These are phyloP conservation scores for Brachionus sp. DNA, from an alignment of 1,140 invertebrate species.

Conservation along the genomic window DNA sequence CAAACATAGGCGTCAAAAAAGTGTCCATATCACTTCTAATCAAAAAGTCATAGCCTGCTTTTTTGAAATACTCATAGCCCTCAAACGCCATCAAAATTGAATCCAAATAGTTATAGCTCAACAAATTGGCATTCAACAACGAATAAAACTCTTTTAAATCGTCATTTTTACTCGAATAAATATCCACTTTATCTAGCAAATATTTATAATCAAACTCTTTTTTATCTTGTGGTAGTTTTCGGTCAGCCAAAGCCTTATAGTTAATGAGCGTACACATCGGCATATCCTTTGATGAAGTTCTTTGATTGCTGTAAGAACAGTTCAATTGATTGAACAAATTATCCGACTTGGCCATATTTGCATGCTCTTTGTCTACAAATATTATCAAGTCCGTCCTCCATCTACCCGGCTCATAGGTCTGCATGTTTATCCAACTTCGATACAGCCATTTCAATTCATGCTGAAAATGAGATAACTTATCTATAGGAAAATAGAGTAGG, in stretches of 20 bases:
- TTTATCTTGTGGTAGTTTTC: neutral
- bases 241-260: neutral
- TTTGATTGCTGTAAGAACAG: slow-evolving; percentile 13
- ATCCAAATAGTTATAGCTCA: slow-evolving; percentile 27
- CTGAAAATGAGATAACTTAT: neutral
- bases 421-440: slow-evolving; percentile 43
- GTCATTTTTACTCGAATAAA: neutral
- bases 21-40: slow-evolving; percentile 41
- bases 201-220: neutral
- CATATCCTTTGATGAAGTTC: neutral
- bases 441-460: slow-evolving; percentile 39
- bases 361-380: neutral
- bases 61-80: slow-evolving; percentile 34
- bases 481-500: slow-evolving; percentile 7
- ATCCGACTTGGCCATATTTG: neutral
- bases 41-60: slow-evolving; percentile 33
- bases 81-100: slow-evolving; percentile 43
- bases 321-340: slow-evolving; percentile 24
- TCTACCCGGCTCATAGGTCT: neutral
- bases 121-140: neutral
- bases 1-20: slow-evolving; percentile 45
- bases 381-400: slow-evolving; percentile 40
- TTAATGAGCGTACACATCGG: slow-evolving; percentile 36
- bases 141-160: slow-evolving; percentile 24
- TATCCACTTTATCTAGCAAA: neutral